Conservation (phyloP, 2,888 invertebrate species). For the Deilephila porcellus region DNA sequence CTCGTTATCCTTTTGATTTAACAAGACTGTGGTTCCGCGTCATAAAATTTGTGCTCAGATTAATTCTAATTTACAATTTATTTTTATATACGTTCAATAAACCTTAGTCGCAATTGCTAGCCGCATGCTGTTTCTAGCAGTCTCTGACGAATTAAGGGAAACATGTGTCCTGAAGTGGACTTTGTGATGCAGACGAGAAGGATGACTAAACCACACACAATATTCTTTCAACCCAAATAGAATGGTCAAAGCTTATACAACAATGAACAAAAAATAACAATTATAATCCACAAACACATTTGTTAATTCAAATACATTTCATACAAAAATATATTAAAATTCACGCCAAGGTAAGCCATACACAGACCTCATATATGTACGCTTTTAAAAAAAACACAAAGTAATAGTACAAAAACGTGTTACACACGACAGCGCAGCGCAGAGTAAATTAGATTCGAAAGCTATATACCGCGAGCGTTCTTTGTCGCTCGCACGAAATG, state of each 20-base stretch:
- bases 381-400: conserved; percentile 16
- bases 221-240: too few species aligned
- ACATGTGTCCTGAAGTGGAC: too few species aligned
- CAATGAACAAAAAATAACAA: not conserved
- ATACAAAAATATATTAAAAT: not conserved
- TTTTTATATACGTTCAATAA: too few species aligned
- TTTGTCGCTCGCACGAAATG: conserved; percentile 51
- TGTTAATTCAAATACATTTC: not conserved
- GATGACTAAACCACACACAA: too few species aligned
- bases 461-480: conserved; percentile 50
- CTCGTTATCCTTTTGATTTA: not conserved
- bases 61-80: too few species aligned
- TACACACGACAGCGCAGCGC: conserved; percentile 39
- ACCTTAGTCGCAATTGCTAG: too few species aligned
- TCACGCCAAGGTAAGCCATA: not conserved
- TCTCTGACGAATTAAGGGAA: too few species aligned
- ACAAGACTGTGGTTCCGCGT: not conserved
- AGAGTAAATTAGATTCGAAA: conserved; percentile 66
- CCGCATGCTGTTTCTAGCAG: too few species aligned
- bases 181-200: too few species aligned
- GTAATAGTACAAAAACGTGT: conserved; percentile 14
- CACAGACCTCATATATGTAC: not conserved
- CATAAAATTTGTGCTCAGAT: too few species aligned
- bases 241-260: not conserved
- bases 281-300: not conserved